Conservation (phyloP, 2,888 invertebrate species). For the Hoplodrina ambigua region DNA sequence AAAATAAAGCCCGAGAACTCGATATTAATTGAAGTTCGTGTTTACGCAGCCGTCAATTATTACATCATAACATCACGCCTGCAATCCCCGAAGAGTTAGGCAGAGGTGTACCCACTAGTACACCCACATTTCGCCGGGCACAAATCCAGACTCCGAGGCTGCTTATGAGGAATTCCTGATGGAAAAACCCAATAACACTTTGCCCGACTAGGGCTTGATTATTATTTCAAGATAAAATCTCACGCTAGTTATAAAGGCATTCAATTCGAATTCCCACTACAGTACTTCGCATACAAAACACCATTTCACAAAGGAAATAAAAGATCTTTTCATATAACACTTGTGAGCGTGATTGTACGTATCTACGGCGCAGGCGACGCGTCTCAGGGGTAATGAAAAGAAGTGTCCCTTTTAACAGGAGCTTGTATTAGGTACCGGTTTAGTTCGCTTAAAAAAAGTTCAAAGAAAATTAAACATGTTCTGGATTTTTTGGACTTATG, state of each 20-base stretch:
- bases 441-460: constrained; percentile 69
- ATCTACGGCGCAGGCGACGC: constrained; percentile 68
- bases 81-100: too few relatives aligned
- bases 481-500: constrained; percentile 69
- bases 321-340: constrained; percentile 68
- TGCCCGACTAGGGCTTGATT: too few relatives aligned
- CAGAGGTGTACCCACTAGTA: too few relatives aligned
- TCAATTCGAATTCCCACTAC: constrained; percentile 55
- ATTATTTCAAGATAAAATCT: constrained; percentile 33
- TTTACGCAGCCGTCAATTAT: constrained; percentile 41
- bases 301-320: constrained; percentile 59
- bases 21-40: constrained; percentile 18
- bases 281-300: constrained; percentile 61
- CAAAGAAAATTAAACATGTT: constrained; percentile 68
- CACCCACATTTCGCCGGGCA: too few relatives aligned
- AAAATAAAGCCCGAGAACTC: constrained; percentile 12
- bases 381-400: constrained; percentile 80
- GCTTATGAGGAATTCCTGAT: too few relatives aligned
- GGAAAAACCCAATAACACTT: too few relatives aligned
- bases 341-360: constrained; percentile 73
- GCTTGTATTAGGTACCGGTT: constrained; percentile 71
- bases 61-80: too few relatives aligned
- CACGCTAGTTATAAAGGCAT: constrained; percentile 42
- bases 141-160: too few relatives aligned
- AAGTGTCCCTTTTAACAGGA: constrained; percentile 74